Evolutionary conservation across 2,797 vertebrate genomes (phyloP), one percentile per base, ranked within the genome.

Genomic region (Austrolebias charrua): DNA sequence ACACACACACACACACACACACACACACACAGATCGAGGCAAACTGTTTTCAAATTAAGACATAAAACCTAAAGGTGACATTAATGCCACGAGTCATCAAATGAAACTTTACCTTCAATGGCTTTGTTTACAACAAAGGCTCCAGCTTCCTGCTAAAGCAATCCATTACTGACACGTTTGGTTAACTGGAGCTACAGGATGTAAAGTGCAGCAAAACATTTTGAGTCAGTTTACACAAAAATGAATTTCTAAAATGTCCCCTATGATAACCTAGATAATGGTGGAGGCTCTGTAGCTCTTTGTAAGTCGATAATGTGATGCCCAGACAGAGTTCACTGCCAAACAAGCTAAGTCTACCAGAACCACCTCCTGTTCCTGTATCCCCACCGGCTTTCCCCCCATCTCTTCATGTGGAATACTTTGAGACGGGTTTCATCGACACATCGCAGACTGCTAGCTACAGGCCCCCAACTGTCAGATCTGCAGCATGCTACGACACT

Each of bases 401-500:
- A 6, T 58, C 47, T 38, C 55, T 75, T 70, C 70, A 29, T 9
- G 57, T 54, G 52, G 75, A 51, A 43, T 53, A 14, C 38, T 44
- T 78, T 33, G 40, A 42, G 51, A 52, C 68, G 18, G 66, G 50
- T 76, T 60, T 64, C 33, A 48, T 73, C 75, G 59, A 55, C 60
- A 55, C 48, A 49, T 64, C 35, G 67, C 50, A 19, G 56, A 63
- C 73, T 80, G 57, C 63, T 43, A 59, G 68, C 71, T 46, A 43
- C 56, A 60, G 59, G 77, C 66, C 57, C 58, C 55, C 19, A 66
- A 72, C 77, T 78, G 83, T 86, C 82, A 86, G 83, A 88, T 88
- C 80, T 87, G 80, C 84, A 78, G 60, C 81, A 80, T 51, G 71
- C 80, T 63, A 72, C 82, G 81, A 84, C 80, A 84, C 79, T 79